Base-by-base conservation (phyloP, 2,888 invertebrate genomes). In the Prosapia bicincta region DNA sequence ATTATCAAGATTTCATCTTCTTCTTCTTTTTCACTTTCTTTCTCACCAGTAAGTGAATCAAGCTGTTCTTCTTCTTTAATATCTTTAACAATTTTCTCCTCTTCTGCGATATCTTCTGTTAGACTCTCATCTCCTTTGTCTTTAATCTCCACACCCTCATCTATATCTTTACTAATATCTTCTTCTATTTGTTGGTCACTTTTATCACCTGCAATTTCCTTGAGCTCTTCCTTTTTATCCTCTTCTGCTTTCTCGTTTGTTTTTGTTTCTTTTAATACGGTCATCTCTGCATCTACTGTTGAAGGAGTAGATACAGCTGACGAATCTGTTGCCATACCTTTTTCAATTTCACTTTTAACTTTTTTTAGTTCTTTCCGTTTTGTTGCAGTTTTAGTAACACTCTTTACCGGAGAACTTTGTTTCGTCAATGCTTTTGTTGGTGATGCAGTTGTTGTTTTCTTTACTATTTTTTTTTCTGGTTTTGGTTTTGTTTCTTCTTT, bases 1-100 rank as follows among this genome's bases (percentile, higher is more conserved):
- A 95, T 93, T 24, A 95, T 94, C 25, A 95, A 85, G 84, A 83
- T 83, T 77, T 84, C 83, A 78, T 95, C 95, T 83, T 95, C 95
- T 82, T 95, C 94, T 83, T 92, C 92, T 79, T 85, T 85, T 71
- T 84, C 85, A 66, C 83, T 85, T 26, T 83, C 83, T 73, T 84
- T 76, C 70, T 76, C 66, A 20, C 38, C 75, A 54, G 20, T 54
- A 1, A 54, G 20, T 68, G 75, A 79, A 76, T 74, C 80, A 10
- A 75, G 78, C 20, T 78, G 79, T 68, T 81, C 80, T 30, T 79
- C 81, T 10, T 79, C 81, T 65, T 76, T 75, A 67, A 69, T 32
- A 66, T 68, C 72, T 69, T 32, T 66, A 71, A 67, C 68, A 24
- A 68, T 73, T 83, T 91, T 91, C 0, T 90, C 88, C 72, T 90